Evolutionary conservation across 1,140 invertebrate species (phyloP).

Genomic region (Sesamia nonagrioides): DNA sequence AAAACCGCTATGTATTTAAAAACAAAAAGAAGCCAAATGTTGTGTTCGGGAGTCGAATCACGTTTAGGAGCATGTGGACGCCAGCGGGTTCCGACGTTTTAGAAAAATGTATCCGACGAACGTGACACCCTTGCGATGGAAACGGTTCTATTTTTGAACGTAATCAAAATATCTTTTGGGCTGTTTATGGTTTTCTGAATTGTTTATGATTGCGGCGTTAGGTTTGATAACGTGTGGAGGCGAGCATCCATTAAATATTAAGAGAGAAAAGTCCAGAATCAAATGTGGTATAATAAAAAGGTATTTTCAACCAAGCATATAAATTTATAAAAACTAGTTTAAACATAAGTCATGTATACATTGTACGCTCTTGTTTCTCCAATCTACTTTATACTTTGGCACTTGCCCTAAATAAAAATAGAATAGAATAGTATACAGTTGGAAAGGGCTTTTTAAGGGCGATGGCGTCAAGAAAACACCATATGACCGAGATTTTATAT

Average conservation of each 20-base stretch:
- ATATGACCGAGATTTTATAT: too few relatives aligned
- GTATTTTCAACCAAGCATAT: too few relatives aligned
- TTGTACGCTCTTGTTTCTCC: too few relatives aligned
- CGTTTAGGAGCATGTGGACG: constrained; percentile 35
- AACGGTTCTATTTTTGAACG: constrained; percentile 22
- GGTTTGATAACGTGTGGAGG: not conserved
- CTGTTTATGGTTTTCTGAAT: constrained; percentile 18
- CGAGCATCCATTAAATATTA: not conserved
- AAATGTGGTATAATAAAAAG: not conserved
- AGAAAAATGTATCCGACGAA: constrained; percentile 41
- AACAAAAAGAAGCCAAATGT: constrained; percentile 22
- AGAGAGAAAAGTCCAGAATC: not conserved
- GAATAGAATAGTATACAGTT: too few relatives aligned
- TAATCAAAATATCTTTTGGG: constrained; percentile 22
- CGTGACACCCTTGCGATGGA: constrained; percentile 36
- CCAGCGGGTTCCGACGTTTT: constrained; percentile 38
- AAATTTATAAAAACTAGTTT: too few relatives aligned
- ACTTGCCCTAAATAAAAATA: too few relatives aligned
- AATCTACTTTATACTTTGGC: too few relatives aligned
- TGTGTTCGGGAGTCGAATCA: constrained; percentile 32
- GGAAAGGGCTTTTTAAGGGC: too few relatives aligned
- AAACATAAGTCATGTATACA: too few relatives aligned
- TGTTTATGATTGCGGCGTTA: not conserved
- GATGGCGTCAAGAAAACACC: too few relatives aligned
- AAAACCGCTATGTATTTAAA: constrained; percentile 30